A percentile compares a stretch with the other conserved stretches of the same genome.
Conservation (phyloP, 2,888 invertebrate species). For the Bimastos eiseni region DNA sequence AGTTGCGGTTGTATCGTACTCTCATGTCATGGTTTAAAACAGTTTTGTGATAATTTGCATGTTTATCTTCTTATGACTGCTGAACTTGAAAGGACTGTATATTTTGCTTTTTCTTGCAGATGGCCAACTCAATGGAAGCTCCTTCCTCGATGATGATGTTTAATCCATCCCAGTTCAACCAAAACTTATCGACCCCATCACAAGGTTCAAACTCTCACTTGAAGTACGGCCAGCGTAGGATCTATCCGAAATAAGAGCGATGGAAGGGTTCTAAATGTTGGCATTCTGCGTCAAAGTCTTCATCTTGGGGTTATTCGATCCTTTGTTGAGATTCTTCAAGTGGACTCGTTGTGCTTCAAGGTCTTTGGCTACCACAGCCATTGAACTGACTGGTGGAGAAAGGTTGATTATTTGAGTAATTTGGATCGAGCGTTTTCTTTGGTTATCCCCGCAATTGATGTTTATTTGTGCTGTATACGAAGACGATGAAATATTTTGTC, state of each 20-base stretch:
- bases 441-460: background rate
- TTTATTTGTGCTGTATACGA: too few species aligned
- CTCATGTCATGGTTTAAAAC: too few species aligned
- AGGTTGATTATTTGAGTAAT: slow-evolving; percentile 5
- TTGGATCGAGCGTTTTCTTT: background rate
- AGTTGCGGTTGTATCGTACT: too few species aligned
- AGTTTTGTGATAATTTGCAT: too few species aligned
- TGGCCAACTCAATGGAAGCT: slow-evolving; percentile 15
- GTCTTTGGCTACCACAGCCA: background rate
- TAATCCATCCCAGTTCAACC: slow-evolving; percentile 35
- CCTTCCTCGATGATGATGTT: slow-evolving; percentile 30
- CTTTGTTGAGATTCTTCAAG: background rate
- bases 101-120: background rate
- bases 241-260: slow-evolving; percentile 38
- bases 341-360: background rate
- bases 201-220: background rate
- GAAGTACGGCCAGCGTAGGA: slow-evolving; percentile 39
- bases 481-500: background rate
- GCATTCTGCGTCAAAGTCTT: background rate
- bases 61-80: too few species aligned
- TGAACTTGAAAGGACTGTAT: too few species aligned
- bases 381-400: background rate
- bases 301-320: slow-evolving; percentile 13
- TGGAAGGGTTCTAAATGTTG: background rate
- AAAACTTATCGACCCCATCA: slow-evolving; percentile 20